Percentiles rank a stretch among this genome's conserved stretches.
phyloP scores from a whole-genome alignment of 1,140 invertebrate species.

The Drosophila subpulchrella region DNA sequence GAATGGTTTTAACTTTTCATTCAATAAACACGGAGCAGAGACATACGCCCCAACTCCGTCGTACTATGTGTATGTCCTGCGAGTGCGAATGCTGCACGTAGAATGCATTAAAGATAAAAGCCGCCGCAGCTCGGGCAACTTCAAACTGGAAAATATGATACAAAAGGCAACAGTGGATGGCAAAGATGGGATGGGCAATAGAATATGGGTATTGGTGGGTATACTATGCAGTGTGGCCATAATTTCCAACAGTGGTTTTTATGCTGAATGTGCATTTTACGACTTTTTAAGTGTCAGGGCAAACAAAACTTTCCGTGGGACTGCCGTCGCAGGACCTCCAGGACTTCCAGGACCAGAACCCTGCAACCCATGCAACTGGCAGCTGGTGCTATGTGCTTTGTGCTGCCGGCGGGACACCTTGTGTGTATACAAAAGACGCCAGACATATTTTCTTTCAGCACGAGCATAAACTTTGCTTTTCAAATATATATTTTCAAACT shows the following conservation, averaged over 20 bases:
- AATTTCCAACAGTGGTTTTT: conserved; percentile 73
- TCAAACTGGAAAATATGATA: conserved; percentile 69
- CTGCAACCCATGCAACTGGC: conserved; percentile 40
- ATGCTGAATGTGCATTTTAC: conserved; percentile 79
- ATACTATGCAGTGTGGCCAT: conserved; percentile 55
- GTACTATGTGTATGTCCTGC: not conserved
- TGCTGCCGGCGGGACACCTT: conserved; percentile 44
- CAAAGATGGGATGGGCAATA: conserved; percentile 9
- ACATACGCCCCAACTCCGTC: conserved; percentile 7
- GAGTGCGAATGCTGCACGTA: conserved; percentile 53
- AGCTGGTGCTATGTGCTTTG: conserved; percentile 41
- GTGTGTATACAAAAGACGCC: conserved; percentile 56
- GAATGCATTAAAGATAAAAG: conserved; percentile 74
- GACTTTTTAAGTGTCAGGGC: conserved; percentile 78
- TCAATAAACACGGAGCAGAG: conserved; percentile 20
- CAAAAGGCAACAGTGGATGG: conserved; percentile 26
- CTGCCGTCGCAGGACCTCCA: conserved; percentile 13
- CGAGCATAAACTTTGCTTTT: conserved; percentile 70
- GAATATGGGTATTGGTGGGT: conserved; percentile 6
- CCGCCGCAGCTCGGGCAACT: conserved; percentile 39
- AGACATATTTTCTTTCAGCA: conserved; percentile 67
- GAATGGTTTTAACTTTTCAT: conserved; percentile 28
- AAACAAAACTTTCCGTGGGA: conserved; percentile 70
- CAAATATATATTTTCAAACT: conserved; percentile 53
- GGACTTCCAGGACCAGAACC: conserved; percentile 1